Evolutionary conservation across 2,888 invertebrate genomes (phyloP).

Genomic region (Alloplasta piceator): DNA sequence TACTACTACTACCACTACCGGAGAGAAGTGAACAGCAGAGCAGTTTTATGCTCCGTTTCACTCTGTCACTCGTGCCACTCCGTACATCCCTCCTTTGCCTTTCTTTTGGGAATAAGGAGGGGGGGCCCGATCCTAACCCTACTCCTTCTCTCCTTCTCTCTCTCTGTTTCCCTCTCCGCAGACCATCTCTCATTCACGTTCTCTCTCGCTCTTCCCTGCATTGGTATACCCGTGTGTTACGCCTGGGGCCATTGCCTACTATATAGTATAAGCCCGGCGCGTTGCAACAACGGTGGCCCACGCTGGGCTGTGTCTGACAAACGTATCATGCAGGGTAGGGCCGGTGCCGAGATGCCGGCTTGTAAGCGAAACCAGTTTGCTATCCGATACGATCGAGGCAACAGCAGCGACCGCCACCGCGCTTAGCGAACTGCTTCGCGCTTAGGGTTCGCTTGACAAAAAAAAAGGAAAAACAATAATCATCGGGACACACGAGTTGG

Average conservation of each 20-base stretch:
- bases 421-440: conserved; percentile 59
- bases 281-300: conserved; percentile 70
- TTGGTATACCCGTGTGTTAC: background rate
- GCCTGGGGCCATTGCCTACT: conserved; percentile 34
- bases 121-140: conserved; percentile 51
- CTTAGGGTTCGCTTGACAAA: conserved; percentile 13
- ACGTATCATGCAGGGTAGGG: conserved; percentile 83
- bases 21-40: conserved; percentile 13
- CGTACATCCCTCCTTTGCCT: conserved; percentile 43
- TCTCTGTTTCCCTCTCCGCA: conserved; percentile 6
- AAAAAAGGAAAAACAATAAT: conserved; percentile 8
- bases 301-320: conserved; percentile 79
- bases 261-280: conserved; percentile 46
- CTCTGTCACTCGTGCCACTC: conserved; percentile 34
- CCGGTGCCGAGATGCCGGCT: conserved; percentile 82
- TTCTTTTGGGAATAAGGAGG: conserved; percentile 14
- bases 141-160: conserved; percentile 29
- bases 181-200: background rate
- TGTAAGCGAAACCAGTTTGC: conserved; percentile 84
- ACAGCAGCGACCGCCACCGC: conserved; percentile 73
- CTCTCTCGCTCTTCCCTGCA: background rate
- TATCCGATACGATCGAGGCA: conserved; percentile 83
- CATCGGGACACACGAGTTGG: background rate
- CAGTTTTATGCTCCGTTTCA: conserved; percentile 34
- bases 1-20: conserved; percentile 8